These are phyloP conservation scores for Eristalinus aeneus DNA, from an alignment of 2,888 invertebrate species.

Conservation along the genomic window DNA sequence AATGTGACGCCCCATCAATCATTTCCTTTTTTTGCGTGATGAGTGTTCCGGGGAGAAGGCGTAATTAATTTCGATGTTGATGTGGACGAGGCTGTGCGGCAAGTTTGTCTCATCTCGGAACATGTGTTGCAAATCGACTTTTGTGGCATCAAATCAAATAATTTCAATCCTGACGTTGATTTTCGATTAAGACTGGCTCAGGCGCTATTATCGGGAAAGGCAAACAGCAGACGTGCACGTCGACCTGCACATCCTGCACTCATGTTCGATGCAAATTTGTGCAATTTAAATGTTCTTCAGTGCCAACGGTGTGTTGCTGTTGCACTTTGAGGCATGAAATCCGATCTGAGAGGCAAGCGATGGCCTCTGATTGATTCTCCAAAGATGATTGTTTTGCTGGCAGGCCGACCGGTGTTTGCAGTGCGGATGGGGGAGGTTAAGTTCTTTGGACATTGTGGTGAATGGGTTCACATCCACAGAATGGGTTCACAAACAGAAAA, in stretches of 20 bases:
- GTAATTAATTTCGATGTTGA: constrained; percentile 35
- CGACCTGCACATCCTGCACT: neutral
- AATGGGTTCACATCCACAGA: too few species aligned
- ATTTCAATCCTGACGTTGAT: neutral
- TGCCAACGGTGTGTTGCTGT: neutral
- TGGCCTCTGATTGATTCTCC: neutral
- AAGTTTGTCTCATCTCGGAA: too few species aligned
- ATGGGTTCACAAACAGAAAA: too few species aligned
- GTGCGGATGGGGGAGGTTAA: too few species aligned
- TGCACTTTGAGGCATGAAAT: neutral
- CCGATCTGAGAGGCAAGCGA: neutral
- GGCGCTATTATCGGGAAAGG: neutral
- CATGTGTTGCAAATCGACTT: constrained; percentile 26
- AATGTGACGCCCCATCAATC: constrained; percentile 49
- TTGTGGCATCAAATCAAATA: constrained; percentile 4
- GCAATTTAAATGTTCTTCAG: neutral
- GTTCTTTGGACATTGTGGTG: too few species aligned
- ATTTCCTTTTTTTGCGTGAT: constrained; percentile 34
- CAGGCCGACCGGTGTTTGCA: too few species aligned
- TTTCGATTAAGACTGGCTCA: neutral
- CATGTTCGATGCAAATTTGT: neutral
- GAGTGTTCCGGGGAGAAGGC: constrained; percentile 29
- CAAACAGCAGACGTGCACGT: neutral
- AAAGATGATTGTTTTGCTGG: too few species aligned
- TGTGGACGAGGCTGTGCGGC: neutral